phyloP scores from a whole-genome alignment of 2,888 invertebrate species.

The Trichogramma evanescens region DNA sequence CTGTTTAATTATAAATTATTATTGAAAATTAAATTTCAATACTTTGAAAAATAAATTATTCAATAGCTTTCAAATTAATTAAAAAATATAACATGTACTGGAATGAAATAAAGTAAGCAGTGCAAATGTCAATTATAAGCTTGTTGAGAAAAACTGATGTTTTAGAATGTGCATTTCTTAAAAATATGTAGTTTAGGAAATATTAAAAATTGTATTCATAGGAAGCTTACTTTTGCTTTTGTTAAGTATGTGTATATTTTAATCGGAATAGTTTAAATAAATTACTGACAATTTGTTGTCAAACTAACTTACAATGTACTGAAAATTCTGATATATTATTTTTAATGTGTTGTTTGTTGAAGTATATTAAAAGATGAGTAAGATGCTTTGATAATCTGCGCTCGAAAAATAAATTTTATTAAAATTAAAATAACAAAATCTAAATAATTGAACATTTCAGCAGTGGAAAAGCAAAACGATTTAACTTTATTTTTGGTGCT shows the following conservation, averaged over 20 bases:
- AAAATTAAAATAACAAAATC: not conserved
- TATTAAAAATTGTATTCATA: too few relatives aligned
- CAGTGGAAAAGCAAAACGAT: not conserved
- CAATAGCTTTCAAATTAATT: not conserved
- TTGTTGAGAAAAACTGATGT: too few relatives aligned
- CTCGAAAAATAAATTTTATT: too few relatives aligned
- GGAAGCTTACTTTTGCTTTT: too few relatives aligned
- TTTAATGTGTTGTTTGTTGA: not conserved
- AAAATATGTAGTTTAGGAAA: too few relatives aligned
- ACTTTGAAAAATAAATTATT: too few relatives aligned
- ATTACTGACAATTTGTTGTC: not conserved
- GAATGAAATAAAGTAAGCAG: not conserved
- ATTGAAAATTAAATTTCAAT: too few relatives aligned
- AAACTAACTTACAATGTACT: too few relatives aligned
- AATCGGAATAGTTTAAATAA: not conserved
- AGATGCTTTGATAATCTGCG: slow-evolving; percentile 12
- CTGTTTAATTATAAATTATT: too few relatives aligned
- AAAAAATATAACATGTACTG: not conserved
- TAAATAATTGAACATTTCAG: not conserved
- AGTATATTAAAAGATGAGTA: slow-evolving; percentile 17
- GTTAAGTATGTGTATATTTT: not conserved
- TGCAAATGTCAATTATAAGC: not conserved
- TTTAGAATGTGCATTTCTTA: too few relatives aligned
- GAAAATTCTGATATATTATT: not conserved
- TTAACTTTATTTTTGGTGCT: not conserved